Percentiles rank a stretch among this genome's conserved stretches.
Conservation (phyloP, 2,113 vertebrate genomes). For the Percina caprodes region DNA sequence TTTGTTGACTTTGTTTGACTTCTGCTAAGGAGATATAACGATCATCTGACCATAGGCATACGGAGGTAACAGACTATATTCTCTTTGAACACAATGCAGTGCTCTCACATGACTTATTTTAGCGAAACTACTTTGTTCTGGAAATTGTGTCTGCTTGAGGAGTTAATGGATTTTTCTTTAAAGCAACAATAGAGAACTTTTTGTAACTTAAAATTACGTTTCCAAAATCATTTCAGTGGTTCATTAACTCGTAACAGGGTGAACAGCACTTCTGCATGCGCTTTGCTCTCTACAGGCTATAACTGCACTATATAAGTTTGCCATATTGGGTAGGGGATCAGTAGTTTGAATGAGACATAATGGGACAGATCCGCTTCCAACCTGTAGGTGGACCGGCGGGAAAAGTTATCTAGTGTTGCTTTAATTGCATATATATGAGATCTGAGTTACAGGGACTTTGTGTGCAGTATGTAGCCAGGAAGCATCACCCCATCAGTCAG, state of each 20-base stretch:
- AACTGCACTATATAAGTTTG: no score
- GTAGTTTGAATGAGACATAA: no score
- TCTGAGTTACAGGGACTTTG: slow-evolving; percentile 37
- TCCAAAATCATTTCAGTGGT: no score
- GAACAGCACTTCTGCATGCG: no score
- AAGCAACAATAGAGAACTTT: no score
- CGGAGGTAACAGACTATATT: not conserved
- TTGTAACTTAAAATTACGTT: no score
- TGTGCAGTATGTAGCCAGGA: slow-evolving; percentile 17
- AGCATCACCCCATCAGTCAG: slow-evolving; percentile 8
- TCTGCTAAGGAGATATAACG: not conserved
- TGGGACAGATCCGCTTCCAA: no score
- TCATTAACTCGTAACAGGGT: no score
- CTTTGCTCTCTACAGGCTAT: no score
- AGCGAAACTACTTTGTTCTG: slow-evolving; percentile 27
- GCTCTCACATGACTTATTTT: not conserved
- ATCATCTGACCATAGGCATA: not conserved
- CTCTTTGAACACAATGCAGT: not conserved
- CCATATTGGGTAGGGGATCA: no score
- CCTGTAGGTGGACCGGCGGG: no score
- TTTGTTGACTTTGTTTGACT: not conserved
- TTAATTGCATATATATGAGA: slow-evolving; percentile 19
- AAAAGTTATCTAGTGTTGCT: no score
- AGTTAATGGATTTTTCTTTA: slow-evolving; percentile 17
- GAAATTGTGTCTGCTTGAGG: not conserved